A percentile compares a stretch with the other conserved stretches of the same genome.
phyloP scores from a whole-genome alignment of 2,113 vertebrate genomes.

The Notiomystis cincta region DNA sequence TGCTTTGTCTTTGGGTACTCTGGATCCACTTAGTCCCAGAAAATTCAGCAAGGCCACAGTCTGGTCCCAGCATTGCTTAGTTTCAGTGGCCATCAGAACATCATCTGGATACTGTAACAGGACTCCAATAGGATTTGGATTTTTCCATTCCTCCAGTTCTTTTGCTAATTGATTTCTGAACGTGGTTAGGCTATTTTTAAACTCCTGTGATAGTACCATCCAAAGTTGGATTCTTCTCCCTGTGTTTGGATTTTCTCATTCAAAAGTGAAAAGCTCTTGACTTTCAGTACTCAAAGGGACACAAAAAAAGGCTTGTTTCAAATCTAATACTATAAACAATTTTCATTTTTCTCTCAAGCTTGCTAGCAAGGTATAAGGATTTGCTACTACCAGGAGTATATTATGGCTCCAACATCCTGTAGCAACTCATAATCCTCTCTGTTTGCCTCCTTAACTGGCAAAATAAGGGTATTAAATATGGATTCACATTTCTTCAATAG shows the following conservation, averaged over 20 bases:
- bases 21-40: background rate
- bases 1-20: background rate
- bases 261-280: background rate
- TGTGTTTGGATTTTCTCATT: background rate
- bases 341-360: background rate
- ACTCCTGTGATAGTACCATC: accelerated
- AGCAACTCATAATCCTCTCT: background rate
- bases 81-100: background rate
- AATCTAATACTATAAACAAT: background rate
- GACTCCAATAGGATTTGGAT: background rate
- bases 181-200: background rate
- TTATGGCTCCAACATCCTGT: background rate
- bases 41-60: background rate
- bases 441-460: background rate
- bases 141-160: background rate
- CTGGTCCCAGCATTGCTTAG: background rate
- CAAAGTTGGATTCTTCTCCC: background rate
- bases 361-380: background rate
- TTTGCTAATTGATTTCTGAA: background rate
- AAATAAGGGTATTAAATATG: background rate
- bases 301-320: background rate
- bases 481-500: background rate
- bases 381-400: background rate
- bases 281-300: background rate
- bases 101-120: background rate